Evolutionary conservation across 2,113 vertebrate genomes (phyloP), one percentile per base, ranked within the genome.

Genomic region (Nicator chloris): DNA sequence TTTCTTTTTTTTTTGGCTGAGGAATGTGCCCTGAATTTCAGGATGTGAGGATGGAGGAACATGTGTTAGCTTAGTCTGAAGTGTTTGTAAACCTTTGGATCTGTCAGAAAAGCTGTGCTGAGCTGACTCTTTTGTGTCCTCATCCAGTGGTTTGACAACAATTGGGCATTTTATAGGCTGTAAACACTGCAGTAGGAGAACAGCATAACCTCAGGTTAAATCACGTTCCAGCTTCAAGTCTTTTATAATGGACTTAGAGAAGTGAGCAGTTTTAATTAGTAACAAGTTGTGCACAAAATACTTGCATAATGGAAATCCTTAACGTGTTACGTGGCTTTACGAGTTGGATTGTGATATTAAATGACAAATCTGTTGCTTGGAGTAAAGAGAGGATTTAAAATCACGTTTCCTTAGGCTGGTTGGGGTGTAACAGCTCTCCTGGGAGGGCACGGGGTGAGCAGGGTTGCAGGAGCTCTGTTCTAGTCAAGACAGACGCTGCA

Each of bases 381-480:
- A 44, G 40, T 22, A 42, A 57, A 77, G 28, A 7, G 40, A 21
- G 49, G 54, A 23, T 82, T 54, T 77, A 24, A 77, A 82, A 59
- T 57, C 8, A 4, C 0, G 0, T 63, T 50, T 18, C 8, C 16
- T 73, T 15, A 3, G 24, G 19, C 31, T 78, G 53, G 2, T 8
- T 65, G 61, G 27, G 18, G 10, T 51, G 24, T 30, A 7, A 35
- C 8, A 12, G 28, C 81, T 68, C 47, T 40, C 50, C 19, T 2
- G 1, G 12, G 8, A 5, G 3, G 31, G 18, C 8, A 1, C 7
- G 33, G 47, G 44, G 6, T 24, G 47, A 47, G 40, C 3, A 2
- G 44, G 15, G 33, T 4, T 27, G 9, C 18, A 61, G 78, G 35
- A 66, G 9, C 16, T 45, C 16, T 13, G 3, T 40, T 12, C 47